A percentile compares a stretch with the other conserved stretches of the same genome.
These are phyloP conservation scores for Eupelmus urozonus DNA, from an alignment of 2,888 invertebrate genomes.

Conservation along the genomic window DNA sequence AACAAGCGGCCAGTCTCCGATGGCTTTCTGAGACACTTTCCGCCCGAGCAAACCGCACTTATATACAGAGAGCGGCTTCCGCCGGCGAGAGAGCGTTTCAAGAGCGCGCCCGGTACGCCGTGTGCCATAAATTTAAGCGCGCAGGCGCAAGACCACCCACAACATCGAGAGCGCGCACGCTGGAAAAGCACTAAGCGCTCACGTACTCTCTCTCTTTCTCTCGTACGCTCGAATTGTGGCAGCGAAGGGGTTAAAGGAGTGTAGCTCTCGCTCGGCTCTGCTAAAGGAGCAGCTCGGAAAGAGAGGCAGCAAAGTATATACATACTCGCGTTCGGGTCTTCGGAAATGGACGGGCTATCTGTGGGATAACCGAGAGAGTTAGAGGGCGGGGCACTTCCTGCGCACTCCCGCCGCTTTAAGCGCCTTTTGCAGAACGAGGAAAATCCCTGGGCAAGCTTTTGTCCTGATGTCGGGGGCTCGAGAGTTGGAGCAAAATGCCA, in stretches of 20 bases:
- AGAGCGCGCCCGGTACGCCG: not conserved
- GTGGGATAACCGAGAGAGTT: not conserved
- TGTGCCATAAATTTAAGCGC: slow-evolving; percentile 48
- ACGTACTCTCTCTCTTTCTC: too few species aligned
- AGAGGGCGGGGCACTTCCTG: slow-evolving; percentile 23
- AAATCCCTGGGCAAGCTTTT: slow-evolving; percentile 4
- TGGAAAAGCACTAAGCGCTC: slow-evolving; percentile 24
- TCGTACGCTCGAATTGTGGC: slow-evolving; percentile 13
- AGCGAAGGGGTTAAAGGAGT: slow-evolving; percentile 38
- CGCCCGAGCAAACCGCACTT: slow-evolving; percentile 1
- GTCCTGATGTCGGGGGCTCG: too few species aligned
- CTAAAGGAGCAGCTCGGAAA: not conserved
- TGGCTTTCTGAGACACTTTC: slow-evolving; percentile 32
- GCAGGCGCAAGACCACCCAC: slow-evolving; percentile 46
- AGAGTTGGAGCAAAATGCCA: too few species aligned
- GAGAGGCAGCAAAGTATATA: not conserved
- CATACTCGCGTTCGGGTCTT: too few species aligned
- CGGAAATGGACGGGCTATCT: not conserved
- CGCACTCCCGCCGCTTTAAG: slow-evolving; percentile 15
- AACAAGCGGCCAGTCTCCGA: slow-evolving; percentile 17
- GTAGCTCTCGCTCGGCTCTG: not conserved
- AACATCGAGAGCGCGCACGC: not conserved
- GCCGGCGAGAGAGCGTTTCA: not conserved
- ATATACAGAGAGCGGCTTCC: not conserved
- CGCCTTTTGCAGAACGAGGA: slow-evolving; percentile 2